phyloP scores from a whole-genome alignment of 2,888 invertebrate genomes.

The Diarsia dahlii region DNA sequence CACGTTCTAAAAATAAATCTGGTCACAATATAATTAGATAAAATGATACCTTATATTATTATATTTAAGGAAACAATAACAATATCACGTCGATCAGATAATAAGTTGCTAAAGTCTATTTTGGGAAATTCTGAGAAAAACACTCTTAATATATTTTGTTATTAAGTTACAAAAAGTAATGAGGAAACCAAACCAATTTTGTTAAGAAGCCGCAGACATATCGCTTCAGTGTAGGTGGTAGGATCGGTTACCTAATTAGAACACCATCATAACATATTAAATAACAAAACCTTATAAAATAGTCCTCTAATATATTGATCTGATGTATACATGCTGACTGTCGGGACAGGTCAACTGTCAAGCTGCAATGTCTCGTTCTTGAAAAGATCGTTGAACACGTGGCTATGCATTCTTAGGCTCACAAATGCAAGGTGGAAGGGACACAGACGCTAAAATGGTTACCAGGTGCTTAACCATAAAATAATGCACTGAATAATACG shows the following conservation, averaged over 20 bases:
- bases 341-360: not conserved
- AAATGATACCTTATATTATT: not conserved
- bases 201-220: not conserved
- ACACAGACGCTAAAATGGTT: too few relatives aligned
- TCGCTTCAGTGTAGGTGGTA: not conserved
- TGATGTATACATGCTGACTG: not conserved
- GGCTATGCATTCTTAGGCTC: not conserved
- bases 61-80: conserved; percentile 41
- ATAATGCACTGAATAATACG: too few relatives aligned
- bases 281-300: too few relatives aligned
- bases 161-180: conserved; percentile 12
- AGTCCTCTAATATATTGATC: too few relatives aligned
- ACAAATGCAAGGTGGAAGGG: too few relatives aligned
- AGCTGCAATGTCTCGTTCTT: not conserved
- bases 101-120: conserved; percentile 24
- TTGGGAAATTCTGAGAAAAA: conserved; percentile 50
- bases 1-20: conserved; percentile 30
- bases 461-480: too few relatives aligned
- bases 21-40: conserved; percentile 11
- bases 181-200: conserved; percentile 17
- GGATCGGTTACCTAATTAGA: too few relatives aligned
- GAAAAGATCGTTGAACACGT: not conserved
- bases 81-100: conserved; percentile 57
- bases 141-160: conserved; percentile 26
- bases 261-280: too few relatives aligned